Percentiles rank a stretch among this genome's conserved stretches.
phyloP scores from a whole-genome alignment of 2,888 invertebrate species.

The Helicoverpa assulta region DNA sequence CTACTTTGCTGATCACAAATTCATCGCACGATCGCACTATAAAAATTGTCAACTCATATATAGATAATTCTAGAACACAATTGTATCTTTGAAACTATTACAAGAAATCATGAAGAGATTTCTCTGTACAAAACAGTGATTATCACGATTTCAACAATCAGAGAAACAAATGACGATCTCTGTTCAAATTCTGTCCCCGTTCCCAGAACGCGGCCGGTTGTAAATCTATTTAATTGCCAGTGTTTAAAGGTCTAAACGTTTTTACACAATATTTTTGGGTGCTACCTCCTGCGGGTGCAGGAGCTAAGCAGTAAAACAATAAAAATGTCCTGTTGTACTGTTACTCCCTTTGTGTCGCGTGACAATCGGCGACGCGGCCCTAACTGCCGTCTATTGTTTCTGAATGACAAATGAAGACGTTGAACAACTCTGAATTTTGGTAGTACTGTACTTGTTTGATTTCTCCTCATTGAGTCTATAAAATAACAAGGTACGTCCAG shows the following conservation, averaged over 20 bases:
- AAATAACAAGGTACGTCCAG: too few species aligned
- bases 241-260: constrained; percentile 75
- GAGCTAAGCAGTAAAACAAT: constrained; percentile 87
- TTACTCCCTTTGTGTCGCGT: constrained; percentile 77
- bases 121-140: constrained; percentile 68
- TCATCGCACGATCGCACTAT: too few species aligned
- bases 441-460: constrained; percentile 6
- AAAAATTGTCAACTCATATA: neutral
- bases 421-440: constrained; percentile 72
- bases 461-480: too few species aligned
- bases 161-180: constrained; percentile 65
- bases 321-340: constrained; percentile 83
- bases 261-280: constrained; percentile 81
- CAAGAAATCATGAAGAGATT: constrained; percentile 43
- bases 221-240: constrained; percentile 88
- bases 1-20: constrained; percentile 17
- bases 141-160: constrained; percentile 71
- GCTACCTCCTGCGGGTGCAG: constrained; percentile 87
- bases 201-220: constrained; percentile 82
- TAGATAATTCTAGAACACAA: neutral
- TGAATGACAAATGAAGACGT: constrained; percentile 82
- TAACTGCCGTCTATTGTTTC: constrained; percentile 81
- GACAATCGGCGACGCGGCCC: constrained; percentile 79
- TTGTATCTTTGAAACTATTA: neutral
- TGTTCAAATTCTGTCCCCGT: constrained; percentile 69